Conservation (phyloP, 1,140 invertebrate genomes). For the Rhagoletis pomonella region DNA sequence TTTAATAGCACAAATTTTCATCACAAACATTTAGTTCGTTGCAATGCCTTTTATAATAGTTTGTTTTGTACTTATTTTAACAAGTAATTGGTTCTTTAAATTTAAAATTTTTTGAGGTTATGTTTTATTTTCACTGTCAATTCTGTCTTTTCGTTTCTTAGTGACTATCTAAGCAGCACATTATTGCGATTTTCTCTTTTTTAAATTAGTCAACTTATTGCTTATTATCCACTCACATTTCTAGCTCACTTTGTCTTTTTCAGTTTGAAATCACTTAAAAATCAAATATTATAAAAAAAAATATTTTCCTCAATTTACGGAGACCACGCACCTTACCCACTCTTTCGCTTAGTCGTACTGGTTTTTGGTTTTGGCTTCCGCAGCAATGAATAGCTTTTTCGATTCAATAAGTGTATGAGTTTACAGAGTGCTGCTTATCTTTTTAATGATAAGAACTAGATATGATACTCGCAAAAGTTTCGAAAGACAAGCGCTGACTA, state of each 20-base stretch:
- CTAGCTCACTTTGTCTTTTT: background rate
- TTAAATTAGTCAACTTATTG: conserved; percentile 20
- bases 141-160: background rate
- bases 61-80: background rate
- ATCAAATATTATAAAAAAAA: background rate
- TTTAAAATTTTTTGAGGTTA: background rate
- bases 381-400: background rate
- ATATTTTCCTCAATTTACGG: background rate
- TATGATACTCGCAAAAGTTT: conserved; percentile 29
- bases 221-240: conserved; percentile 8
- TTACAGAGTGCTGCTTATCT: conserved; percentile 24
- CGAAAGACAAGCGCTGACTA: conserved; percentile 29
- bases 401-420: background rate
- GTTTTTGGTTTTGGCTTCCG: conserved; percentile 9
- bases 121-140: background rate
- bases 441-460: background rate
- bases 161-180: background rate
- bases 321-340: conserved; percentile 41
- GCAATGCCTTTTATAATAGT: no score
- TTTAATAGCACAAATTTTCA: no score
- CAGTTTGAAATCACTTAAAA: background rate
- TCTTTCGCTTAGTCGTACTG: conserved; percentile 37
- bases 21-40: no score
- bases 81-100: background rate
- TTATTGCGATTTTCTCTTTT: background rate